Conservation (phyloP, 2,113 vertebrate genomes). For the Chloropsis cyanopogon region DNA sequence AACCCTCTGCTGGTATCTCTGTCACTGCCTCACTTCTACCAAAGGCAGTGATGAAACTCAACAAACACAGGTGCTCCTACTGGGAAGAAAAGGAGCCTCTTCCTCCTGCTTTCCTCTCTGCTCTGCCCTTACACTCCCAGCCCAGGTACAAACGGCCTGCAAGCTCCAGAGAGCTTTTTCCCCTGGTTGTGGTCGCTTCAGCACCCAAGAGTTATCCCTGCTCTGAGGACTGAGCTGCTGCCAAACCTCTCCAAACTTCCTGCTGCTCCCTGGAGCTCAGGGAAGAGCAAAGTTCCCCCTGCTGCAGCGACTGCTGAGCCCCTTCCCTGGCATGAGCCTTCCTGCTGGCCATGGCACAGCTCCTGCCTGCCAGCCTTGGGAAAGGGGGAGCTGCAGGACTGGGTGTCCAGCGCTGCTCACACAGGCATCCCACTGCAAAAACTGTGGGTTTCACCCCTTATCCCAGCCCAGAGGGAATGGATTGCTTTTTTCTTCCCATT, state of each 20-base stretch:
- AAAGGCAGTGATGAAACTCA: neutral
- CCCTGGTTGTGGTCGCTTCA: neutral
- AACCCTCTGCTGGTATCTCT: neutral
- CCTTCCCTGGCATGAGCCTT: neutral
- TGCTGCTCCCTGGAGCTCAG: neutral
- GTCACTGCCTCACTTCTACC: neutral
- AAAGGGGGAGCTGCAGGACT: neutral
- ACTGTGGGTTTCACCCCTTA: neutral
- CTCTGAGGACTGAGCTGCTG: neutral
- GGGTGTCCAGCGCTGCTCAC: neutral
- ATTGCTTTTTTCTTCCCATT: neutral
- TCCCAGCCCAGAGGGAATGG: neutral
- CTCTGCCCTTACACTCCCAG: neutral
- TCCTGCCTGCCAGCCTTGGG: neutral
- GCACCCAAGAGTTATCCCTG: neutral
- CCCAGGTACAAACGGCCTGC: neutral
- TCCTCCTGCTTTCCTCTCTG: neutral
- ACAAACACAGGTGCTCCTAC: neutral
- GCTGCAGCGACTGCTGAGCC: neutral
- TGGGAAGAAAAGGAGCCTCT: neutral
- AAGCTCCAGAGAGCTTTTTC: neutral
- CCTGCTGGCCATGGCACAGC: neutral
- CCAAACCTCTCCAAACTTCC: neutral
- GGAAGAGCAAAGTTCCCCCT: neutral
- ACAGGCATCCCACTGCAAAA: neutral